Evolutionary conservation across 2,113 vertebrate genomes (phyloP), one percentile per base, ranked within the genome.

Genomic region (Prinia subflava): DNA sequence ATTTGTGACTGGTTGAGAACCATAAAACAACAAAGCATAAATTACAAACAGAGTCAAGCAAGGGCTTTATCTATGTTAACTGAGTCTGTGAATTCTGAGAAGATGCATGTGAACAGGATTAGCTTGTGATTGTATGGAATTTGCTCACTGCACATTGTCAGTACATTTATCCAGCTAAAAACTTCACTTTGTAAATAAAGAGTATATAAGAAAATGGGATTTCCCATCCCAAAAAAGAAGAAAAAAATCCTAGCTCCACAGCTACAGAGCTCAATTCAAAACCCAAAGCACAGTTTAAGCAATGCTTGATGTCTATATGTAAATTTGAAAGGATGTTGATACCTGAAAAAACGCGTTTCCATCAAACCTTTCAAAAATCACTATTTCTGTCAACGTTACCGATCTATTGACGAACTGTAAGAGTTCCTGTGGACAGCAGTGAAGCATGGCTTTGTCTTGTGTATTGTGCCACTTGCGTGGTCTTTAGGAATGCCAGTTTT

Each of bases 11-110:
- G 63, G 28, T 59, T 82, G 81, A 74, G 68, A 95, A 55, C 24
- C 47, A 28, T 42, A 92, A 77, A 96, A n/a, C 68, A 80, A 68
- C 44, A 73, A 74, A 87, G 64, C 89, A 84, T 79, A 85, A 95
- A 89, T 92, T 80, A 83, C 65, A 75, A 41, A 19, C 52, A 74
- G 57, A 89, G 65, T 96, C 74, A 92, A 87, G 92, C 76, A 93
- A 88, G 42, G 52, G 50, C 68, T 93, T 95, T 94, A 75, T 80
- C 89, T 78, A 2, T 69, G 52, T 87, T 87, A 71, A 80, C 47
- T 56, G 57, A 35, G 44, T 62, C 41, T 91, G 64, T 80, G 83
- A 87, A 67, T 85, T 80, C 76, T 83, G 73, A 59, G 60, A 94
- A 93, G 83, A 64, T 62, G 44, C 84, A 69, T 57, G 53, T 77